phyloP scores from a whole-genome alignment of 2,888 invertebrate species.

The Scaptomyza reducta region DNA sequence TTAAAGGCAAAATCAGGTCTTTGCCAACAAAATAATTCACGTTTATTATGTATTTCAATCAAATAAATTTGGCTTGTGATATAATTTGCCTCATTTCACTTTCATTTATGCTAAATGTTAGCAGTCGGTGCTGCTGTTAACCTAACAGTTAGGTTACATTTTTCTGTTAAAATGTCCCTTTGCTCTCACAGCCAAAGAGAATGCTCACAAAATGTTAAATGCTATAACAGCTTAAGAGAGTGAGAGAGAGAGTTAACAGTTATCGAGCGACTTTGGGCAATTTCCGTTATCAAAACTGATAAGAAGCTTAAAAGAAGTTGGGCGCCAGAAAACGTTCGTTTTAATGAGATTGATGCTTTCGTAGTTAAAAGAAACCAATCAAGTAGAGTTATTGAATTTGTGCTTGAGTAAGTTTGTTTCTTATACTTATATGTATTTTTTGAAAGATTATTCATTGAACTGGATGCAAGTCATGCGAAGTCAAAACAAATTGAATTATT shows the following conservation, averaged over 20 bases:
- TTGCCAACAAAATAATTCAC: conserved; percentile 13
- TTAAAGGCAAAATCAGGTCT: conserved; percentile 30
- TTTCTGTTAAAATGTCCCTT: conserved; percentile 60
- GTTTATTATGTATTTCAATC: conserved; percentile 43
- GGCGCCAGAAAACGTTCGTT: neutral
- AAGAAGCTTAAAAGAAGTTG: conserved; percentile 35
- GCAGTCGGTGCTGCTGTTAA: conserved; percentile 5
- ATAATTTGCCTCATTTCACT: conserved; percentile 23
- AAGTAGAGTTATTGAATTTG: neutral
- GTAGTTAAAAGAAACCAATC: conserved; percentile 7
- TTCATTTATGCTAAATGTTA: conserved; percentile 24
- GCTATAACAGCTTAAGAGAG: conserved; percentile 62
- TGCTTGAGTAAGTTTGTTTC: too few species aligned
- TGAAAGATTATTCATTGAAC: neutral
- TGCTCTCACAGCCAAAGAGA: neutral
- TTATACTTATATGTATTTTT: neutral
- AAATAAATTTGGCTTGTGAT: conserved; percentile 26
- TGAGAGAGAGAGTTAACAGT: conserved; percentile 5
- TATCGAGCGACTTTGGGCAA: conserved; percentile 4
- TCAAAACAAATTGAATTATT: neutral
- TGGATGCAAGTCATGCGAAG: too few species aligned
- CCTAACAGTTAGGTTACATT: neutral
- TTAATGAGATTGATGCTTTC: conserved; percentile 11
- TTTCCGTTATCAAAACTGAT: conserved; percentile 47
- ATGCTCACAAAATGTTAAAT: too few species aligned